Evolutionary conservation across 1,140 invertebrate species (phyloP).

Genomic region (Cyclina sinensis): DNA sequence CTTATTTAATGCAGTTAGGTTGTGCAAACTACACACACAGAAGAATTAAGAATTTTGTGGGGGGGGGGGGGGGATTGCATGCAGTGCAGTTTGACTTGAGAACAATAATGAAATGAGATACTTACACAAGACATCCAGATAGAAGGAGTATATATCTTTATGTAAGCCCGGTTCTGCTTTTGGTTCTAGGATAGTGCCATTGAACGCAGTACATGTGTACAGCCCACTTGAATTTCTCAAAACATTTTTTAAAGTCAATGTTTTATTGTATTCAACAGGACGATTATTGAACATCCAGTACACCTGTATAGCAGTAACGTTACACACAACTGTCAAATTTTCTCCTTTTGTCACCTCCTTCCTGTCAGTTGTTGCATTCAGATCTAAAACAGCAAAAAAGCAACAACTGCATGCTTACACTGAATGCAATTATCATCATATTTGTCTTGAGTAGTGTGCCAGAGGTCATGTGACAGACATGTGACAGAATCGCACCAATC

Average conservation of each 20-base stretch:
- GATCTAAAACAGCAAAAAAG: no score
- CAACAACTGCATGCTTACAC: no score
- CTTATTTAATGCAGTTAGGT: no score
- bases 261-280: background rate
- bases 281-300: background rate
- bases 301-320: background rate
- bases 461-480: no score
- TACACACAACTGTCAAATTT: background rate
- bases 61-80: no score
- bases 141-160: background rate
- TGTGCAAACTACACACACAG: no score
- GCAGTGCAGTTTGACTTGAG: no score
- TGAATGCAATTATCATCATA: no score
- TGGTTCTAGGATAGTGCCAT: background rate
- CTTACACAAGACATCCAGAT: slow-evolving; percentile 2
- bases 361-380: no score
- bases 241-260: slow-evolving; percentile 10
- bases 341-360: background rate
- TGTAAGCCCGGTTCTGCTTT: background rate
- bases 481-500: no score
- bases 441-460: no score
- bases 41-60: no score
- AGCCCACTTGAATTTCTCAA: background rate
- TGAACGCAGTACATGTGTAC: background rate
- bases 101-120: background rate